These are phyloP conservation scores for Synanthedon formicaeformis DNA, from an alignment of 2,888 invertebrate species.

Conservation along the genomic window DNA sequence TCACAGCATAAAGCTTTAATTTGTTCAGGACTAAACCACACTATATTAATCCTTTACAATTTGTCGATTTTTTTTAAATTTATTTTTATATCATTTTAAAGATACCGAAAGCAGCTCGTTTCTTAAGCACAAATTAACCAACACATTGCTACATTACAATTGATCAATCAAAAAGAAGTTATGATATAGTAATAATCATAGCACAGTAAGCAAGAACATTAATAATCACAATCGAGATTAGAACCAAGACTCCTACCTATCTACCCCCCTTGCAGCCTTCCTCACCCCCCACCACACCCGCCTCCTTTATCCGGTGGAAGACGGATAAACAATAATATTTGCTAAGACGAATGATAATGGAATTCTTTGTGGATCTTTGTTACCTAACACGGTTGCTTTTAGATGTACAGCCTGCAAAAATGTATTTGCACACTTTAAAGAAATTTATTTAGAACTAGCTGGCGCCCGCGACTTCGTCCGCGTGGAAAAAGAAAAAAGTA, in stretches of 20 bases:
- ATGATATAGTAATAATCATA: conserved; percentile 8
- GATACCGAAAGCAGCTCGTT: no score
- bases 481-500: no score
- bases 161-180: not conserved
- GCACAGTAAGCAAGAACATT: conserved; percentile 12
- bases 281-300: conserved; percentile 5
- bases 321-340: conserved; percentile 31
- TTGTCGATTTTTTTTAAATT: no score
- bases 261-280: conserved; percentile 1
- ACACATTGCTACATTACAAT: no score
- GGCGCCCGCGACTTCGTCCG: no score
- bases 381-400: conserved; percentile 3
- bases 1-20: no score
- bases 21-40: no score
- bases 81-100: no score
- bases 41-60: no score
- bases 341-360: conserved; percentile 27
- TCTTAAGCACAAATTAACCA: no score
- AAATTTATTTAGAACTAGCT: no score
- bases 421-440: not conserved
- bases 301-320: conserved; percentile 9
- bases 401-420: conserved; percentile 3
- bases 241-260: conserved; percentile 8
- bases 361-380: conserved; percentile 11
- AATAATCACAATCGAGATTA: conserved; percentile 20